phyloP scores from a whole-genome alignment of 2,797 vertebrate genomes.

The Arnoldichthys spilopterus region DNA sequence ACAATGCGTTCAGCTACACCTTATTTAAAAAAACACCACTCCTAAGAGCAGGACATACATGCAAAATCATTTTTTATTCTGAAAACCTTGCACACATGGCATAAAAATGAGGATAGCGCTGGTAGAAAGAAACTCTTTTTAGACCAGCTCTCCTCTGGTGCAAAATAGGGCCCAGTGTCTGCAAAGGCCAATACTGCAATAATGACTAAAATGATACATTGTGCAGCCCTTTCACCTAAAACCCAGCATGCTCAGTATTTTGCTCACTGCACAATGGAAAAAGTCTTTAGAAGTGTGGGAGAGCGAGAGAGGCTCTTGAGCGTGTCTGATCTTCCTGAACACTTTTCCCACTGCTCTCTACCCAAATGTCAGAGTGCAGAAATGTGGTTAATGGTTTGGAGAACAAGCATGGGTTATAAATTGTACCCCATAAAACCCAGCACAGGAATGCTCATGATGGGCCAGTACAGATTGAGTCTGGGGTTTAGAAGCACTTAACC shows the following conservation, averaged over 20 bases:
- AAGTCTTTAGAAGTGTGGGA: not conserved
- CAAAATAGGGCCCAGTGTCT: too few relatives aligned
- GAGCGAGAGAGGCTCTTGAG: not conserved
- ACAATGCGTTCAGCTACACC: too few relatives aligned
- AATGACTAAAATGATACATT: not conserved
- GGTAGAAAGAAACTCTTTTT: too few relatives aligned
- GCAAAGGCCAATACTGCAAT: not conserved
- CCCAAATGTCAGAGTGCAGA: slow-evolving; percentile 56
- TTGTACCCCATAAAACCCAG: slow-evolving; percentile 54
- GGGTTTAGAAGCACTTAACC: slow-evolving; percentile 38
- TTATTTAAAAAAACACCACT: too few relatives aligned
- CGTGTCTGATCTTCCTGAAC: slow-evolving; percentile 26
- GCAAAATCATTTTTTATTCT: too few relatives aligned
- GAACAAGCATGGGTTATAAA: slow-evolving; percentile 56
- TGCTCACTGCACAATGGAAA: too few relatives aligned
- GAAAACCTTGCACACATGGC: too few relatives aligned
- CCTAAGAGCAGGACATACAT: too few relatives aligned
- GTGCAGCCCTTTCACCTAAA: not conserved
- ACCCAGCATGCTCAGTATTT: too few relatives aligned
- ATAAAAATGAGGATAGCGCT: too few relatives aligned
- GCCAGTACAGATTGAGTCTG: slow-evolving; percentile 24
- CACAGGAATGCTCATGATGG: slow-evolving; percentile 52
- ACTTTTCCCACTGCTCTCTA: slow-evolving; percentile 43
- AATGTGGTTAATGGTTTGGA: slow-evolving; percentile 64
- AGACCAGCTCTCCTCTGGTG: too few relatives aligned